phyloP scores from a whole-genome alignment of 1,140 invertebrate genomes.

The Drosophila baimaii region DNA sequence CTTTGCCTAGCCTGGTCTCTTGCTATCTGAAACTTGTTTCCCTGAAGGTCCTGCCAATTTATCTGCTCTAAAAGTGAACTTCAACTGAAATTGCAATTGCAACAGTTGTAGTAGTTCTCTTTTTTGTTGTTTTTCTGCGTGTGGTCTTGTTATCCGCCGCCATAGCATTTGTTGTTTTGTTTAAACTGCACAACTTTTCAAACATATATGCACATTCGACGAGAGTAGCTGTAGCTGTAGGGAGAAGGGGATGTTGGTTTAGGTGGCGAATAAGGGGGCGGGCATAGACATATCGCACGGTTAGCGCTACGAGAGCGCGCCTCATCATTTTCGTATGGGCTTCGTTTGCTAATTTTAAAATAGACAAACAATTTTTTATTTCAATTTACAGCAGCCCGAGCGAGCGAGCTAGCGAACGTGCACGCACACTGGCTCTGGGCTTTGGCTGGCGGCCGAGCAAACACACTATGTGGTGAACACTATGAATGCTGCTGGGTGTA shows the following conservation, averaged over 20 bases:
- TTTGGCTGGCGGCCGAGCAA: conserved; percentile 18
- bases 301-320: conserved; percentile 40
- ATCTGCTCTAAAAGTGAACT: conserved; percentile 17
- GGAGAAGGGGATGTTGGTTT: conserved; percentile 1
- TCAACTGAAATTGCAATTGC: conserved; percentile 23
- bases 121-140: conserved; percentile 17
- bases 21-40: not conserved
- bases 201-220: conserved; percentile 12
- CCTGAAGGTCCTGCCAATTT: conserved; percentile 30
- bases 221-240: not conserved
- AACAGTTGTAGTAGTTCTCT: conserved; percentile 15
- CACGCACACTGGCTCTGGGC: conserved; percentile 5
- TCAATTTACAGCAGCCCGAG: conserved; percentile 70
- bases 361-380: conserved; percentile 81
- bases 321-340: conserved; percentile 73
- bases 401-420: conserved; percentile 14
- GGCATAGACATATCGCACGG: conserved; percentile 31
- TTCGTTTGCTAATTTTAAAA: conserved; percentile 79
- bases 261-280: not conserved
- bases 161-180: conserved; percentile 32
- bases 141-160: conserved; percentile 9
- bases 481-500: conserved; percentile 1
- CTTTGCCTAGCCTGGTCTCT: not conserved
- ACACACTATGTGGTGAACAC: conserved; percentile 22
- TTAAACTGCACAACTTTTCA: conserved; percentile 67